Base-by-base conservation (phyloP, 2,113 vertebrate genomes). In the Perca flavescens region DNA sequence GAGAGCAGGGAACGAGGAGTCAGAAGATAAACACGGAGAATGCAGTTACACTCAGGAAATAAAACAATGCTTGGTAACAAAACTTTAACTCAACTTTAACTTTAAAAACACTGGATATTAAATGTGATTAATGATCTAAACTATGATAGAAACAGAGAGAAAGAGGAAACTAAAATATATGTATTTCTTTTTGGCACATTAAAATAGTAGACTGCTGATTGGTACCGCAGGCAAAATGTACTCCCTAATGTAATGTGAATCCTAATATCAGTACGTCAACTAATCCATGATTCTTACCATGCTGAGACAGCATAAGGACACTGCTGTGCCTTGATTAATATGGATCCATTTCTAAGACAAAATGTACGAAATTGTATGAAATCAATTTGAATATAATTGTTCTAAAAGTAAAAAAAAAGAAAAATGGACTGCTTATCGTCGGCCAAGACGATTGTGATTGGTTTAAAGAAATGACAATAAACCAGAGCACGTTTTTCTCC, bases 21-120 rank as follows among this genome's bases (percentile, higher is more conserved):
- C 21, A 28, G 36, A 50, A 53, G 68, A 84, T 46, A 43, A 89
- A 81, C 16, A 61, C 1, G 7, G 21, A 72, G 49, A 52, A 0
- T 25, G 21, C 6, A 21, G 17, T 10, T n/a, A 17, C 15, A 25
- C 11, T 40, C 40, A 28, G 31, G n/a, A 31, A 40, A 40, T 17
- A 8, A 15, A 63, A 28, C 58, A 4, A 40, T 49, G 9, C 16
- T 28, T 2, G 46, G 17, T 12, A 22, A 31, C 6, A 11, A 13
- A 40, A 34, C 31, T 34, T 34, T 5, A 36, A 25, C 60, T 4
- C 43, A 47, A 63, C n/a, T 66, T 60, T 53, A 28, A 36, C 34
- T 53, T n/a, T n/a, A 3, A 5, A 49, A 64, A 53, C 76, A 70
- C 19, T 13, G 5, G 10, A 71, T 25, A 53, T 58, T n/a, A 31